Conservation (phyloP, 1,140 invertebrate species). For the Drosophila mojavensis region DNA sequence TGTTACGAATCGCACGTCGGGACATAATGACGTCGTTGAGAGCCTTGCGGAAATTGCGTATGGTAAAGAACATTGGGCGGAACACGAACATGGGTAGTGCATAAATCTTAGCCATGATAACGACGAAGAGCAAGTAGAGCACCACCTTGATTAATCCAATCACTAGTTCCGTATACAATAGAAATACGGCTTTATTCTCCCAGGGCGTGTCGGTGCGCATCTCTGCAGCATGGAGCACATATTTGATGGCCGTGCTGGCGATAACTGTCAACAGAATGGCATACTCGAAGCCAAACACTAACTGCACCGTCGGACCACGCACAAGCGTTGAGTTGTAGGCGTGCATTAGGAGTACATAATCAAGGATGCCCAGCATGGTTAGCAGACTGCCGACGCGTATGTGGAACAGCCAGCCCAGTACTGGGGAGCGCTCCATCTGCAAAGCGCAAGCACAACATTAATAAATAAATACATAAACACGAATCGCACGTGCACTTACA, state of each 20-base stretch:
- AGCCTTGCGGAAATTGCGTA: slow-evolving; percentile 99
- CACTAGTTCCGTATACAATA: slow-evolving; percentile 98
- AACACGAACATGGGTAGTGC: slow-evolving; percentile 99
- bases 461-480: not conserved
- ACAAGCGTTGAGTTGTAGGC: slow-evolving; percentile 97
- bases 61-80: slow-evolving; percentile 99
- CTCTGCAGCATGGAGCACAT: slow-evolving; percentile 96
- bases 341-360: slow-evolving; percentile 95
- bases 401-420: slow-evolving; percentile 98
- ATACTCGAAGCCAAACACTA: slow-evolving; percentile 99
- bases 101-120: slow-evolving; percentile 98
- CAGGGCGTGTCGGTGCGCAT: slow-evolving; percentile 98
- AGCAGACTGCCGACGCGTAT: slow-evolving; percentile 95
- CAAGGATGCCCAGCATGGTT: slow-evolving; percentile 91
- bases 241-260: slow-evolving; percentile 97
- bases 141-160: slow-evolving; percentile 96
- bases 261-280: slow-evolving; percentile 98
- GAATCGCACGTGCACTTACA: slow-evolving; percentile 88
- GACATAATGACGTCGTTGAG: slow-evolving; percentile 99
- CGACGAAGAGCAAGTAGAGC: slow-evolving; percentile 96
- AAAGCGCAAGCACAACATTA: not conserved
- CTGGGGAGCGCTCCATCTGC: slow-evolving; percentile 99
- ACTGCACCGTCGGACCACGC: slow-evolving; percentile 98
- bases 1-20: slow-evolving; percentile 97
- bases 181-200: slow-evolving; percentile 99